Percentiles rank a stretch among this genome's conserved stretches.
Evolutionary conservation across 2,113 vertebrate genomes (phyloP).

Genomic region (Saiga tatarica): DNA sequence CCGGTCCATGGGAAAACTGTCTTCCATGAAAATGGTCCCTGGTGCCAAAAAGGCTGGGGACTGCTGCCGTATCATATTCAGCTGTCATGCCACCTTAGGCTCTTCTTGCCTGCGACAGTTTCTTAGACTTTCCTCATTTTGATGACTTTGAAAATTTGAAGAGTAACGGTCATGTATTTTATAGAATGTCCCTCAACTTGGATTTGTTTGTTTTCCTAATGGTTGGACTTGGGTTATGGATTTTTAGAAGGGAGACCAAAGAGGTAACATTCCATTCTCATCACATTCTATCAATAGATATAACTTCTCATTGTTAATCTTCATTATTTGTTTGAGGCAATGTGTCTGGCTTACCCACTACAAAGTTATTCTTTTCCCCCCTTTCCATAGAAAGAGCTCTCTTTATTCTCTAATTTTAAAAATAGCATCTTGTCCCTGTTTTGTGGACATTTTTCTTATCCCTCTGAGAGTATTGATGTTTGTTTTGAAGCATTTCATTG

Average conservation of each 20-base stretch:
- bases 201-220: not conserved
- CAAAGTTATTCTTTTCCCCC: not conserved
- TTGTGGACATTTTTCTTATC: not conserved
- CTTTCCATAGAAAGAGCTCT: not conserved
- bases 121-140: not conserved
- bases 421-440: not conserved
- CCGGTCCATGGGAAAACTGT: not conserved
- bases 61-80: not conserved
- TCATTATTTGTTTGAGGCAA: not conserved
- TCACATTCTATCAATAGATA: no score
- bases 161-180: not conserved
- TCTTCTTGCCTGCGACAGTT: not conserved
- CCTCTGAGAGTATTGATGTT: not conserved
- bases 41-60: not conserved
- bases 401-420: not conserved
- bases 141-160: not conserved
- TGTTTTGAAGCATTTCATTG: not conserved
- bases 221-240: not conserved
- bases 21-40: not conserved
- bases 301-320: not conserved
- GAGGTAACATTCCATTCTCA: not conserved
- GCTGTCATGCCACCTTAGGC: not conserved
- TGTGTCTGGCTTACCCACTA: not conserved
- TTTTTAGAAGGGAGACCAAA: not conserved
- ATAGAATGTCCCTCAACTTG: not conserved